Evolutionary conservation across 2,888 invertebrate species (phyloP).

Genomic region (Drosophila emarginata): DNA sequence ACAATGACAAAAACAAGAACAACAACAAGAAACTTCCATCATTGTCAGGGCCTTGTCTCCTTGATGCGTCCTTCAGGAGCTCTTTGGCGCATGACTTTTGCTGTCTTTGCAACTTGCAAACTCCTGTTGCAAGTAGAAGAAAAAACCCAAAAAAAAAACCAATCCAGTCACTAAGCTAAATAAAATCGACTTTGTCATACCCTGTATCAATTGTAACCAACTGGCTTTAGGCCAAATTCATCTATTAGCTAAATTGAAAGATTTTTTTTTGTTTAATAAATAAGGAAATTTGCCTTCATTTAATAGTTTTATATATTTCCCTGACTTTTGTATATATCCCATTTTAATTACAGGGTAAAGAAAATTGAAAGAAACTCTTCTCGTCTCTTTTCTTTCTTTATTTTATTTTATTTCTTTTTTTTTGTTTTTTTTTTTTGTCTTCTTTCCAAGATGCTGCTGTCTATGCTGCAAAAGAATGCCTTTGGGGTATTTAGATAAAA

Average conservation of each 20-base stretch:
- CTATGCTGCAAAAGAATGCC: conserved; percentile 63
- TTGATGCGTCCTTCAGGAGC: conserved; percentile 81
- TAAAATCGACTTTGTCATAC: background rate
- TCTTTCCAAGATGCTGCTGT: conserved; percentile 41
- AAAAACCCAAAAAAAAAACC: conserved; percentile 10
- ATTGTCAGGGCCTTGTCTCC: conserved; percentile 67
- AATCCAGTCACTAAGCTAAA: background rate
- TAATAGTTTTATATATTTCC: too few species aligned
- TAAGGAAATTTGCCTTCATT: too few species aligned
- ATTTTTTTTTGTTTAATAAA: background rate
- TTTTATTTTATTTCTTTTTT: conserved; percentile 24
- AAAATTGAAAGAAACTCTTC: conserved; percentile 2
- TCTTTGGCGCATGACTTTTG: conserved; percentile 77
- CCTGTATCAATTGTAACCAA: background rate
- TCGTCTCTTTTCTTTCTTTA: conserved; percentile 3
- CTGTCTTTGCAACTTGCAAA: conserved; percentile 55
- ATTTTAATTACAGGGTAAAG: conserved; percentile 15
- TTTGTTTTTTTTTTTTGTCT: conserved; percentile 23
- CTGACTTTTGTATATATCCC: too few species aligned
- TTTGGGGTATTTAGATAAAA: conserved; percentile 72
- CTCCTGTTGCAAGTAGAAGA: conserved; percentile 44
- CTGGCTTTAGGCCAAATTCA: background rate
- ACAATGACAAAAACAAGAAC: conserved; percentile 23
- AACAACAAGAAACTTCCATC: conserved; percentile 59
- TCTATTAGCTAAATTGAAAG: conserved; percentile 7